A percentile compares a stretch with the other conserved stretches of the same genome.
phyloP scores from a whole-genome alignment of 2,797 vertebrate genomes.

The Scolopax rusticola region DNA sequence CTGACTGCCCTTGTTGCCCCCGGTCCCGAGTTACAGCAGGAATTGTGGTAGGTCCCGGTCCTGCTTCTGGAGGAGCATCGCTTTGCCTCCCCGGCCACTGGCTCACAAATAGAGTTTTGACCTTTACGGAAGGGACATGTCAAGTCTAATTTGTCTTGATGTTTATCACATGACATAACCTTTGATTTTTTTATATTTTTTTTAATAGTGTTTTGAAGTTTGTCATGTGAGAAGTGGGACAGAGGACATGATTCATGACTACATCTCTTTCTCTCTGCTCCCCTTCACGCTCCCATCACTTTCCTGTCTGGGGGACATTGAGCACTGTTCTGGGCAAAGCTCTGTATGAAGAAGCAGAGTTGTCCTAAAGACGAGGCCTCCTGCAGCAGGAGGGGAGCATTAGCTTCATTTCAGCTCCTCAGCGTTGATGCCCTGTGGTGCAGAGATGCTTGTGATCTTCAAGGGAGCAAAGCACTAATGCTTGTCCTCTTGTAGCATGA shows the following conservation, averaged over 20 bases:
- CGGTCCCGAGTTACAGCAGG: not conserved
- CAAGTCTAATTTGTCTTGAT: not conserved
- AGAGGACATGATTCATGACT: not conserved
- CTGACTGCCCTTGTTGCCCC: not conserved
- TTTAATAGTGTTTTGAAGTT: not conserved
- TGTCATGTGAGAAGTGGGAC: not conserved
- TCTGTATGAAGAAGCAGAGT: accelerated
- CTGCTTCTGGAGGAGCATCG: not conserved
- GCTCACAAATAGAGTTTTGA: not conserved
- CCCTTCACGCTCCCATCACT: accelerated
- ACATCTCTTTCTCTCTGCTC: not conserved
- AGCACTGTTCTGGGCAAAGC: not conserved
- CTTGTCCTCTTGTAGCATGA: not conserved
- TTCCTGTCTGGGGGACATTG: accelerated
- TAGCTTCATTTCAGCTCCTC: not conserved
- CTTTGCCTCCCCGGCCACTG: not conserved
- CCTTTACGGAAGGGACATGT: not conserved
- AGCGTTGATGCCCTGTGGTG: accelerated
- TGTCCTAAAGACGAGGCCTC: not conserved
- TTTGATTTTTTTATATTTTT: not conserved
- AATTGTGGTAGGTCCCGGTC: not conserved
- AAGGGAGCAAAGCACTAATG: not conserved
- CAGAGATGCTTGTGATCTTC: not conserved
- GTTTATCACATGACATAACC: not conserved
- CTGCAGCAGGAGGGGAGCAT: not conserved